A percentile compares a stretch with the other conserved stretches of the same genome.
phyloP scores from a whole-genome alignment of 53 echinoderm and acorn worm genomes.

The Zoroaster sp. region DNA sequence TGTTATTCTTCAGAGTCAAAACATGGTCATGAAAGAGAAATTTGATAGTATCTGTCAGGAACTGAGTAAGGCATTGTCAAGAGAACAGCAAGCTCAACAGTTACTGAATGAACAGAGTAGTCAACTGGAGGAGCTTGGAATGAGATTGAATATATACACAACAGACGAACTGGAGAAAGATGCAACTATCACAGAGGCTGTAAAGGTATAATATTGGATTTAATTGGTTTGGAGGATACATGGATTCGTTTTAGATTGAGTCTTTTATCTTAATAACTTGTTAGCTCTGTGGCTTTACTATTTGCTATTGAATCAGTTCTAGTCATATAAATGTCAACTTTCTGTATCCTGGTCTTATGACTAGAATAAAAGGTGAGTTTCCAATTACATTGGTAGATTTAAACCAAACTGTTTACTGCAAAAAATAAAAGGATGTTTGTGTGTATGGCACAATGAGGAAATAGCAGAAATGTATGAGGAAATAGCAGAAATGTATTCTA shows the following conservation, averaged over 20 bases:
- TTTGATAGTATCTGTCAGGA: slow-evolving; percentile 90
- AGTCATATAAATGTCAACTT: no score
- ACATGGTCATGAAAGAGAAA: slow-evolving; percentile 60
- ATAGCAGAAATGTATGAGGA: no score
- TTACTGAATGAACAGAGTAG: slow-evolving; percentile 86
- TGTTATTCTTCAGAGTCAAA: slow-evolving; percentile 67
- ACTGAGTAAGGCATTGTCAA: slow-evolving; percentile 71
- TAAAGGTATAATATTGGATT: slow-evolving; percentile 57
- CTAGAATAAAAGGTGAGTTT: no score
- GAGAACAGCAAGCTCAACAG: slow-evolving; percentile 88
- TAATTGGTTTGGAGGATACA: not conserved
- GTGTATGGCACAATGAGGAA: no score
- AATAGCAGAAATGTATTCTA: no score
- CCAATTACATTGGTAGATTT: no score
- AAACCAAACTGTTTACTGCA: no score
- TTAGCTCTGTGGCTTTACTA: no score
- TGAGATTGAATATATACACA: slow-evolving; percentile 80
- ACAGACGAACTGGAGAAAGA: slow-evolving; percentile 88
- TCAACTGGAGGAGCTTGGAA: slow-evolving; percentile 81
- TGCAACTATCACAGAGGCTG: slow-evolving; percentile 84
- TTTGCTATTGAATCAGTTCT: no score
- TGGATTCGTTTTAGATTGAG: not conserved
- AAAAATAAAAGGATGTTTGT: no score
- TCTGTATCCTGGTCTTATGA: no score
- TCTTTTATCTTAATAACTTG: no score